Conservation (phyloP, 2,113 vertebrate species). For the Dissostichus mawsoni region DNA sequence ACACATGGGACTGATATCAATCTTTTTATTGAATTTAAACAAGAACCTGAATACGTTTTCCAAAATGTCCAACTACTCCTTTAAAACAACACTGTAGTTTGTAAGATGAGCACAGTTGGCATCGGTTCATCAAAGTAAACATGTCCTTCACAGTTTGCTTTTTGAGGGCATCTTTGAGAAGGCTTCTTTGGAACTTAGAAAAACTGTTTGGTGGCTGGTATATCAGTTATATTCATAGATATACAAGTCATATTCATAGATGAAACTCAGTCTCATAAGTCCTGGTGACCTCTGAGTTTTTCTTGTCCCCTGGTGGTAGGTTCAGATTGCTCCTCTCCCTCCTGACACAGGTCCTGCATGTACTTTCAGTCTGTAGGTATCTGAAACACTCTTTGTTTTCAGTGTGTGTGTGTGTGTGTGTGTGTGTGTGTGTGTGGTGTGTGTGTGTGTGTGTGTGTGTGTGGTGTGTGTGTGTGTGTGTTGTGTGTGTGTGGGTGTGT, state of each 20-base stretch:
- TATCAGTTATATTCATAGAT: neutral
- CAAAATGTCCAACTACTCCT: no score
- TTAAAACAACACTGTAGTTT: no score
- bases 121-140: no score
- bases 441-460: conserved; percentile 2
- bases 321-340: no score
- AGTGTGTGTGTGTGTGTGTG: neutral
- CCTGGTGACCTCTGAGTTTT: neutral
- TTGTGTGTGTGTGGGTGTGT: no score
- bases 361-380: neutral
- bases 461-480: no score
- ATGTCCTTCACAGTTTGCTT: neutral
- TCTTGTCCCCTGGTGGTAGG: neutral
- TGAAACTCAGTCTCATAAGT: neutral
- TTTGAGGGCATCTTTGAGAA: neutral
- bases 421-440: no score
- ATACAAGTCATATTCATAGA: neutral
- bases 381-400: conserved; percentile 3
- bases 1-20: neutral
- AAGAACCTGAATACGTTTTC: neutral
- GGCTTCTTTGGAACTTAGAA: no score
- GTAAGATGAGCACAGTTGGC: no score
- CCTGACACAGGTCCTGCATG: neutral
- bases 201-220: neutral
- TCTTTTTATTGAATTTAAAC: neutral